Conservation (phyloP, 2,888 invertebrate species). For the Augiades crinisus region DNA sequence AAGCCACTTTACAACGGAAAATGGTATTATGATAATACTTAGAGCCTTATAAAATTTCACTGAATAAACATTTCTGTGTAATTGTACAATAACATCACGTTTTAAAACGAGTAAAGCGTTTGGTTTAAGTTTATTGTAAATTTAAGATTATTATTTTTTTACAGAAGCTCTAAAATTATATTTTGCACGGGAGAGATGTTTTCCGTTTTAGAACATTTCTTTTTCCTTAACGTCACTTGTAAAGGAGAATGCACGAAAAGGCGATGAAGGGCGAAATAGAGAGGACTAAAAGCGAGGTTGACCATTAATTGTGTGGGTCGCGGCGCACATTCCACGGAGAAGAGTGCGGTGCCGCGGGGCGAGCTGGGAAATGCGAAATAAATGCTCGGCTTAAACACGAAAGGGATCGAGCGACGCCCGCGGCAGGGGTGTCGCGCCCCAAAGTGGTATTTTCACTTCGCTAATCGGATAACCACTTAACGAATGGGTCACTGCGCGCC, state of each 20-base stretch:
- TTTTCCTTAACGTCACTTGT: not conserved
- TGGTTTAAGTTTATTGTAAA: slow-evolving; percentile 41
- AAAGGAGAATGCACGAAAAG: slow-evolving; percentile 31
- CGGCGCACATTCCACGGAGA: slow-evolving; percentile 50
- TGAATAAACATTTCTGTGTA: slow-evolving; percentile 76
- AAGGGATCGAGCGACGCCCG: slow-evolving; percentile 72
- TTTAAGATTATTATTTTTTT: slow-evolving; percentile 21
- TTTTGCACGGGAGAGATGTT: not conserved
- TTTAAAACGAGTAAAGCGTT: slow-evolving; percentile 37
- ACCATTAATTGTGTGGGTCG: slow-evolving; percentile 66
- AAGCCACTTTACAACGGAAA: slow-evolving; percentile 79
- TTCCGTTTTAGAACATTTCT: slow-evolving; percentile 5
- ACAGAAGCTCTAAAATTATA: slow-evolving; percentile 8
- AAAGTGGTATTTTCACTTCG: slow-evolving; percentile 83
- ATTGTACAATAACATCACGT: slow-evolving; percentile 63
- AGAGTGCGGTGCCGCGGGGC: slow-evolving; percentile 57
- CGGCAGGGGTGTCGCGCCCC: slow-evolving; percentile 76
- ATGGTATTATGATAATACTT: slow-evolving; percentile 79
- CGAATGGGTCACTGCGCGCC: slow-evolving; percentile 81
- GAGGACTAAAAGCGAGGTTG: slow-evolving; percentile 51
- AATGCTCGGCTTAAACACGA: slow-evolving; percentile 77
- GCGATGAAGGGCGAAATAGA: slow-evolving; percentile 38
- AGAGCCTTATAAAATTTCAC: slow-evolving; percentile 74
- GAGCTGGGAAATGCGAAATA: slow-evolving; percentile 77
- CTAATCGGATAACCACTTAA: slow-evolving; percentile 83